Percentiles rank a stretch among this genome's conserved stretches.
These are phyloP conservation scores for Micromussa lordhowensis DNA, from an alignment of 92 coral and sea anemone species.

Conservation along the genomic window DNA sequence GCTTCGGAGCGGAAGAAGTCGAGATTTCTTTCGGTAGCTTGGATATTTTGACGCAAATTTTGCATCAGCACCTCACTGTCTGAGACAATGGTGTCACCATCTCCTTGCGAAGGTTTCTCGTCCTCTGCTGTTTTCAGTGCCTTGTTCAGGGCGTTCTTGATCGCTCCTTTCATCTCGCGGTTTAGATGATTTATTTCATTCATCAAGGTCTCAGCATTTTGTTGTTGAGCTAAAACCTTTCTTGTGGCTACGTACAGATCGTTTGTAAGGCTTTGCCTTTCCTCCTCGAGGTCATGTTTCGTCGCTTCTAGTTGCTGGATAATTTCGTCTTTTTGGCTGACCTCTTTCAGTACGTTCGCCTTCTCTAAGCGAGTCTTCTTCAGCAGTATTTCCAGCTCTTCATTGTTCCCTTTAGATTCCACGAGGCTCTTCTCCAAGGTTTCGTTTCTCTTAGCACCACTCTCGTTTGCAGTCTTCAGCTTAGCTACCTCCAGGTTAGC, in stretches of 20 bases:
- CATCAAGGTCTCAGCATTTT: constrained; percentile 75
- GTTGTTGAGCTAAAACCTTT: constrained; percentile 82
- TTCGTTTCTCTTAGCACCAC: constrained; percentile 66
- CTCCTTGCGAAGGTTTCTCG: constrained; percentile 56
- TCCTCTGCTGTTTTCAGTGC: constrained; percentile 61
- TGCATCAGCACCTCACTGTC: constrained; percentile 72
- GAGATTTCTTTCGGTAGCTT: constrained; percentile 71
- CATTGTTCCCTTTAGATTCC: constrained; percentile 72
- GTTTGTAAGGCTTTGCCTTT: constrained; percentile 70
- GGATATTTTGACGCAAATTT: constrained; percentile 71
- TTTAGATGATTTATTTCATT: constrained; percentile 70
- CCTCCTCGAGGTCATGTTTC: constrained; percentile 72
- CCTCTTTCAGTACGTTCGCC: constrained; percentile 68
- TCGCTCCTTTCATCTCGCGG: constrained; percentile 69
- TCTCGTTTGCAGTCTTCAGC: constrained; percentile 69
- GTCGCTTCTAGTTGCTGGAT: constrained; percentile 70
- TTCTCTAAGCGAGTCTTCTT: constrained; percentile 78
- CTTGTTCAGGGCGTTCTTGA: constrained; percentile 56
- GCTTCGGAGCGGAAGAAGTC: constrained; percentile 80
- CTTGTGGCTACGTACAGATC: constrained; percentile 81
- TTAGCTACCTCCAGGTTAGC: constrained; percentile 72
- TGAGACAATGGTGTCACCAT: constrained; percentile 45
- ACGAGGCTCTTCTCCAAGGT: constrained; percentile 73
- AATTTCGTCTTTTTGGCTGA: constrained; percentile 68
- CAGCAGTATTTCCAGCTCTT: constrained; percentile 67